A percentile compares a stretch with the other conserved stretches of the same genome.
phyloP scores from a whole-genome alignment of 2,888 invertebrate genomes.

The Heliconius ethilla region DNA sequence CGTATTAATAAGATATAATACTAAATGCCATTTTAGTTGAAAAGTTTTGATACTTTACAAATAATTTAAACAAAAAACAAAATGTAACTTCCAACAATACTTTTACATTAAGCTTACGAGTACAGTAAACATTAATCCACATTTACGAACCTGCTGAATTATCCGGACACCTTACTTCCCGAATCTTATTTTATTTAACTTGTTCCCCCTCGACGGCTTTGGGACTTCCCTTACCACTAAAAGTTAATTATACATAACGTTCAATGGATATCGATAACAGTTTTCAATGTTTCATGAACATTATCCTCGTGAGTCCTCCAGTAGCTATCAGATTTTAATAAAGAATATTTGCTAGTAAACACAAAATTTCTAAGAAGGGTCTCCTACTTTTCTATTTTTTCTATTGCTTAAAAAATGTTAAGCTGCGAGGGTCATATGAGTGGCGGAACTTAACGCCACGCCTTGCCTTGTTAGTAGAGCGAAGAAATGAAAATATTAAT shows the following conservation, averaged over 20 bases:
- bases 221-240: conserved; percentile 60
- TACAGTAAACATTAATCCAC: conserved; percentile 66
- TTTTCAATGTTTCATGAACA: conserved; percentile 39
- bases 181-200: conserved; percentile 76
- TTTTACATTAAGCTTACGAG: not conserved
- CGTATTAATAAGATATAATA: too few species aligned
- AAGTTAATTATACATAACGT: conserved; percentile 57
- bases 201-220: conserved; percentile 58
- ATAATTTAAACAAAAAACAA: too few species aligned
- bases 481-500: too few species aligned
- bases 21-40: too few species aligned
- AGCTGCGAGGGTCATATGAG: too few species aligned
- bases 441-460: too few species aligned
- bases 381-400: not conserved
- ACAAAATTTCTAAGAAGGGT: not conserved
- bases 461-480: too few species aligned
- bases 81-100: not conserved
- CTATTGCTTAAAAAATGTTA: not conserved
- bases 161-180: conserved; percentile 70
- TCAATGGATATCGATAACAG: conserved; percentile 39
- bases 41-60: too few species aligned
- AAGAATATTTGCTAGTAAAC: not conserved
- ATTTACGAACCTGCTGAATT: conserved; percentile 77
- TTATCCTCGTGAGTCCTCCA: conserved; percentile 28
- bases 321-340: not conserved